Evolutionary conservation across 2,888 invertebrate species (phyloP), one percentile per base, ranked within the genome.

Genomic region (Chironomus tentans): DNA sequence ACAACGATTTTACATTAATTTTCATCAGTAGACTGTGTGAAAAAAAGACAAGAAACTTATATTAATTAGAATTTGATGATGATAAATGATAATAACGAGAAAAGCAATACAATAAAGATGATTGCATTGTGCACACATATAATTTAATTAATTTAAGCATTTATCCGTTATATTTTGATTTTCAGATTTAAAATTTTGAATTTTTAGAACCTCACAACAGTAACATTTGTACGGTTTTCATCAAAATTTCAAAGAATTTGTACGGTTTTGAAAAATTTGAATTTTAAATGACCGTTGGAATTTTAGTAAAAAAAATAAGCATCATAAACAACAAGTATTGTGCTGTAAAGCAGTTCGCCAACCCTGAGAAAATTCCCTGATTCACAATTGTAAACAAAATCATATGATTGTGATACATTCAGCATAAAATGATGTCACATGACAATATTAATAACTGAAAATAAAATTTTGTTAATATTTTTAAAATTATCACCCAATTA

Each of bases 321-420:
- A 28, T 4, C 5, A 28, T 28, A 1, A 38, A 38, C 38, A 38
- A 38, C 38, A 38, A 38, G 38, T 38, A 38, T 38, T 38, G 10
- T 10, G 38, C 4, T 38, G 2, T 4, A 38, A 3, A 4, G 4
- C 56, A 0, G 18, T 15, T 56, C 15, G 7, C 5, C 56, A 56
- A 12, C 56, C 15, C 56, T 56, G 38, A 10, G 38, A 38, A 38
- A 50, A 50, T n/a, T 50, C 50, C 50, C 50, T 50, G 50, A 13
- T 56, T 56, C 15, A 56, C 56, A n/a, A 68, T 15, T 68, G 68
- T 68, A 68, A 68, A 68, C 68, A 68, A 68, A 68, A 68, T 68
- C 68, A 68, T 68, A 68, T 68, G 68, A 68, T 68, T 22, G 28
- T 13, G 1, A 4, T 28, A 15, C n/a, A 18, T 56, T 56, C 21